Base-by-base conservation (phyloP, 1,140 invertebrate species). In the Nylanderia fulva region DNA sequence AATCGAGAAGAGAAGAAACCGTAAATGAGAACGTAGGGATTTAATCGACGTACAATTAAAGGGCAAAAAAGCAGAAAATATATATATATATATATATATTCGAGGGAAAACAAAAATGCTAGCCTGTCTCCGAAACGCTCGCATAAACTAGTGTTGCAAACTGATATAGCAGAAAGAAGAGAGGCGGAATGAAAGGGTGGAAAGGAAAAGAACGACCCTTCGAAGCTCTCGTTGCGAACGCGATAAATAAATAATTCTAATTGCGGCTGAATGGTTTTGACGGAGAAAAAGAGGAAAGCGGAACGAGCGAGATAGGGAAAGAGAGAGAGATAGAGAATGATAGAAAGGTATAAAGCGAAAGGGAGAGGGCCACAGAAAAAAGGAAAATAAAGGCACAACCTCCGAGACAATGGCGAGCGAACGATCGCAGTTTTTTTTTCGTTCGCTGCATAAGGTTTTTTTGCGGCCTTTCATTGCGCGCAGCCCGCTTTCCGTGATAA, bases 211-310 rank as follows among this genome's bases (percentile, higher is more conserved):
- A 42, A 4, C 64, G 45, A 42, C 36, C 52, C 58, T 54, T 21
- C 58, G 42, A 15, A 48, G 42, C 45, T 56, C 61, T 77, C 58
- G 24, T 61, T 64, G 39, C 42, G 18, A 79, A 71, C 33, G 61
- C 45, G 84, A 84, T 86, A 88, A 89, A 88, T 88, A 89, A 89
- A 89, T 89, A 89, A 89, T 86, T 84, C 86, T 89, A 89, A 89
- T 89, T 89, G 86, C 80, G 61, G 72, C 21, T 52, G 86, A 89
- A 89, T 77, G 68, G 88, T 54, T 71, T 15, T 48, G 74, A 85
- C 54, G 18, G 74, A 42, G 24, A 54, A 24, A 42, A n/a, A 63
- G 68, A 76, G 45, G 74, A 61, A 33, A 60, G 63, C 5, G 27
- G 52, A 85, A 75, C 42, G 76, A 52, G 60, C 52, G 36, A 42